Conservation (phyloP, 2,113 vertebrate species). For the Emberiza fucata region DNA sequence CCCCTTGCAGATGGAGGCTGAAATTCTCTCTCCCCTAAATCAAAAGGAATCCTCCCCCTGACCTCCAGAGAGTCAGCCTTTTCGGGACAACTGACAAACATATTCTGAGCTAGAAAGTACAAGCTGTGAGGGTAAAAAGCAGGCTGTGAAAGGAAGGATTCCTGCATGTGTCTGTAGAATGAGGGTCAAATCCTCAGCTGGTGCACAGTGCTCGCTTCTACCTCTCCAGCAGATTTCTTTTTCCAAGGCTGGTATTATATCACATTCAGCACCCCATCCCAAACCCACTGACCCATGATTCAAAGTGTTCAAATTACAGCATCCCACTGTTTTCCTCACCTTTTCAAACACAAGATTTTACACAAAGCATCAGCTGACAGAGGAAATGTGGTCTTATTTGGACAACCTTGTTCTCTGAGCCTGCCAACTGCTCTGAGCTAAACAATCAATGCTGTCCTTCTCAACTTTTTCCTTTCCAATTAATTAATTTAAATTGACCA, state of each 20-base stretch:
- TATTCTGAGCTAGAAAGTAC: background rate
- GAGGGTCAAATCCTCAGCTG: background rate
- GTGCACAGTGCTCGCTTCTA: background rate
- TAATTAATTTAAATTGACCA: constrained; percentile 93
- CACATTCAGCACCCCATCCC: background rate
- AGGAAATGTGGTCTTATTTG: constrained; percentile 1
- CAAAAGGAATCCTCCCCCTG: background rate
- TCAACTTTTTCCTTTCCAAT: constrained; percentile 78
- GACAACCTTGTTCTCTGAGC: background rate
- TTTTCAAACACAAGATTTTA: background rate
- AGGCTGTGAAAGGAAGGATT: background rate
- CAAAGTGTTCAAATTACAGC: background rate
- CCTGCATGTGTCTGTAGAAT: background rate
- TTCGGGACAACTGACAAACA: background rate
- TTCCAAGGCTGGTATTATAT: background rate
- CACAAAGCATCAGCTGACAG: background rate
- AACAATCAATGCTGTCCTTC: constrained; percentile 68
- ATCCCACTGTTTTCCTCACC: background rate
- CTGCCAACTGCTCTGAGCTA: constrained; percentile 30
- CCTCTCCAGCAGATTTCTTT: background rate
- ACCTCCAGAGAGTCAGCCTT: background rate
- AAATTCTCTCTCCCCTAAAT: background rate
- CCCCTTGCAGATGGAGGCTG: background rate
- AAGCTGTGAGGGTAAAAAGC: background rate
- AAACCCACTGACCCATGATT: background rate